Percentiles rank a stretch among this genome's conserved stretches.
phyloP scores from a whole-genome alignment of 2,797 vertebrate genomes.

The Toxotes lorentzi region DNA sequence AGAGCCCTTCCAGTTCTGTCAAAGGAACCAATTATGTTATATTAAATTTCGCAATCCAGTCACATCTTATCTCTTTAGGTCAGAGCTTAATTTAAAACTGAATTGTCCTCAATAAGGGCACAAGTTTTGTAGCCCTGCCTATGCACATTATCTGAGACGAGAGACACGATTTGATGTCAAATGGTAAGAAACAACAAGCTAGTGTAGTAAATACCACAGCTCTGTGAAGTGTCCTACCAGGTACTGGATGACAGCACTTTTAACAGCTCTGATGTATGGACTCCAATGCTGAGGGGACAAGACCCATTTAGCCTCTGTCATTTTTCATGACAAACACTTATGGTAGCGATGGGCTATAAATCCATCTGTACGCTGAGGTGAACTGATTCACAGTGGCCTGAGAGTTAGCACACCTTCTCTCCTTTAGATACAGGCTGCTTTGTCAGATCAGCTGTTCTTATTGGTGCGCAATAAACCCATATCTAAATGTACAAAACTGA shows the following conservation, averaged over 20 bases:
- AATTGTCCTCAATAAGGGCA: background rate
- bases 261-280: conserved; percentile 86
- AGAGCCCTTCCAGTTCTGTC: background rate
- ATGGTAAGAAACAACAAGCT: conserved; percentile 61
- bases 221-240: conserved; percentile 66
- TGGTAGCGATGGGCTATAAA: conserved; percentile 83
- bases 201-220: conserved; percentile 79
- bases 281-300: conserved; percentile 82
- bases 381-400: conserved; percentile 71
- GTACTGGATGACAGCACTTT: conserved; percentile 81
- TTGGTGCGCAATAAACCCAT: conserved; percentile 10
- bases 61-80: background rate
- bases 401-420: conserved; percentile 53
- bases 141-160: conserved; percentile 33
- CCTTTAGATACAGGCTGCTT: conserved; percentile 22
- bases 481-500: conserved; percentile 9
- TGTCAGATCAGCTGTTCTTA: conserved; percentile 24
- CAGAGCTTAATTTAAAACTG: background rate
- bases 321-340: conserved; percentile 88
- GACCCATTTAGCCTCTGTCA: conserved; percentile 87
- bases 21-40: background rate
- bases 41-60: background rate
- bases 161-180: conserved; percentile 38
- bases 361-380: conserved; percentile 77
- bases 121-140: conserved; percentile 12